Evolutionary conservation across 2,888 invertebrate genomes (phyloP), one percentile per base, ranked within the genome.

Genomic region (Masnerella sp.): DNA sequence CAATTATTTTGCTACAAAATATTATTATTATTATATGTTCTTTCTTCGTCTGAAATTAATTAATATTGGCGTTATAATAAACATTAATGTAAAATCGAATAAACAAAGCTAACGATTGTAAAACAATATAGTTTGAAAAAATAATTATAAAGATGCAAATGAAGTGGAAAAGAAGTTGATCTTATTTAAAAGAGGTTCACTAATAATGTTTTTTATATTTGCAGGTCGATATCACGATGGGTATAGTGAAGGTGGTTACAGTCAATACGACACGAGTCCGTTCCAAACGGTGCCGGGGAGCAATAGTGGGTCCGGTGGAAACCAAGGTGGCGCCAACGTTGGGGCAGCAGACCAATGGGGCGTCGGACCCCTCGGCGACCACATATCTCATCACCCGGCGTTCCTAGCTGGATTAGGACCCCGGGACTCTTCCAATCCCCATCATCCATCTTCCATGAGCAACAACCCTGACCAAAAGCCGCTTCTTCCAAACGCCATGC

Each of bases 231-330:
- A 86, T 67, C 86, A 87, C 72, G 89, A 85, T 87, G 88, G 90
- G 74, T 90, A 81, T 58, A 86, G 83, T 78, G 84, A 89, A 83
- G 89, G 91, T 64, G 88, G 88, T 28, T 91, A 91, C 81, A 88
- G 88, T 38, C 90, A 91, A 30, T 93, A 92, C 85, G 92, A 93
- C 82, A 89, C 91, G 52, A 88, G 91, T 72, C 91, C 93, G 74
- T 95, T 94, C 86, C 94, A 94, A 85, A 92, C 93, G 65, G 94
- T 95, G 80, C 92, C 93, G 42, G 91, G 90, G 78, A 91, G 91
- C 82, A 88, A 90, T 73, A 88, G 88, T 61, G 88, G 85, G 67
- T 86, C 82, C 74, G 86, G 86, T 73, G 87, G 78, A 43, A 81
- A 78, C 54, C 78, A 80, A 30, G 78, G 84, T 42, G 87, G 87